phyloP scores from a whole-genome alignment of 2,888 invertebrate species.

The Augochlorella aurata region DNA sequence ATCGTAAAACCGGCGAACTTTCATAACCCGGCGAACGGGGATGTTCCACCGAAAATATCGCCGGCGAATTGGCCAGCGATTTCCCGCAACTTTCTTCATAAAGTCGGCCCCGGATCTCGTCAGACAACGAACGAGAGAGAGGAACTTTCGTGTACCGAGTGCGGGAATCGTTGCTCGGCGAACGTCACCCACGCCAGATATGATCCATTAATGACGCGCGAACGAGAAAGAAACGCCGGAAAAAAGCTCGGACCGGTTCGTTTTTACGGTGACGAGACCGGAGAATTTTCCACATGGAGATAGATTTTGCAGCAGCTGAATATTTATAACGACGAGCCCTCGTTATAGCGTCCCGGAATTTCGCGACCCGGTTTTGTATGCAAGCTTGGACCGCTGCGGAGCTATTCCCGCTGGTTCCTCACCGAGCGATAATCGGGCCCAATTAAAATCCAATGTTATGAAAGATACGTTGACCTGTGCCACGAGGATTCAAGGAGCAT shows the following conservation, averaged over 20 bases:
- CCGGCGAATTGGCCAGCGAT: conserved; percentile 14
- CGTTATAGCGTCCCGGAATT: conserved; percentile 33
- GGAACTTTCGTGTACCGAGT: not conserved
- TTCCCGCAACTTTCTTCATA: conserved; percentile 25
- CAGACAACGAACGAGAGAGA: not conserved
- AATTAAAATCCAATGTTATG: conserved; percentile 46
- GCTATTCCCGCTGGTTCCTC: conserved; percentile 14
- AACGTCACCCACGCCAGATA: not conserved
- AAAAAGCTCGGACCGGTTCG: not conserved
- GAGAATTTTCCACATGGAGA: conserved; percentile 38
- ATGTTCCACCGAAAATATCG: conserved; percentile 9
- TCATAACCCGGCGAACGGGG: conserved; percentile 19
- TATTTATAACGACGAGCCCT: conserved; percentile 44
- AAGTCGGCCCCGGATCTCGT: not conserved
- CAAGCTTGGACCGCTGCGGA: conserved; percentile 25
- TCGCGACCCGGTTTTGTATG: conserved; percentile 44
- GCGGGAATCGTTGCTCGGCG: not conserved
- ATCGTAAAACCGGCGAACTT: conserved; percentile 26
- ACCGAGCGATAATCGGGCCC: conserved; percentile 43
- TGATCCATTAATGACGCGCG: conserved; percentile 21
- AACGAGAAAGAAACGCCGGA: not conserved
- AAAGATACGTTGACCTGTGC: not conserved
- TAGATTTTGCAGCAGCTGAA: conserved; percentile 55
- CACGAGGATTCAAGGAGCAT: not conserved
- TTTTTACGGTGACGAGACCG: conserved; percentile 20